Evolutionary conservation across 2,797 vertebrate genomes (phyloP).

Genomic region (Pelodytes ibericus): DNA sequence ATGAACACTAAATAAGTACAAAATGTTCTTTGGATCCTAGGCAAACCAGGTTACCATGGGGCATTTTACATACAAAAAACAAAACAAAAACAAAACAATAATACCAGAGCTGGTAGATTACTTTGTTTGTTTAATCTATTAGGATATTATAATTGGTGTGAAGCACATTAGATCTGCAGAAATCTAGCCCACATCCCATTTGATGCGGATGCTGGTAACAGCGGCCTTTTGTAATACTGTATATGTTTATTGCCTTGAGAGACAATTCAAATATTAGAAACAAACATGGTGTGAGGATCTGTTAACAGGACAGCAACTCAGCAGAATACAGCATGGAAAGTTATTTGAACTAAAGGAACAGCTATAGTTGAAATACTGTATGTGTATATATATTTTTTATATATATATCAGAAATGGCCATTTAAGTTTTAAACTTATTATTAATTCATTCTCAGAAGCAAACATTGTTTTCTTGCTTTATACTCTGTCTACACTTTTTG

Average conservation of each 20-base stretch:
- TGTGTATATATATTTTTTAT: neutral
- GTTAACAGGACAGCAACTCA: neutral
- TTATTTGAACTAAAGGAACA: neutral
- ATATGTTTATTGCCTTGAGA: neutral
- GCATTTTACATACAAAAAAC: too few species aligned
- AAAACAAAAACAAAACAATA: neutral
- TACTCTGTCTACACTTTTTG: too few species aligned
- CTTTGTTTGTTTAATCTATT: neutral
- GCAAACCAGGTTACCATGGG: too few species aligned
- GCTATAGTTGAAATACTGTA: neutral
- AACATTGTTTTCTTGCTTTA: too few species aligned
- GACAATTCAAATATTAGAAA: neutral
- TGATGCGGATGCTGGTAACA: neutral
- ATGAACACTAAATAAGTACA: too few species aligned
- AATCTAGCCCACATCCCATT: neutral
- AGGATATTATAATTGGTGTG: neutral
- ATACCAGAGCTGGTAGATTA: neutral
- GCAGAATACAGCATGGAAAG: too few species aligned
- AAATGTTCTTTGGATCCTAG: too few species aligned
- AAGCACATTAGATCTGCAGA: neutral
- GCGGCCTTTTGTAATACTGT: neutral
- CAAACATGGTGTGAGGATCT: neutral
- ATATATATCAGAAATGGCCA: too few species aligned
- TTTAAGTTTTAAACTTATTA: too few species aligned
- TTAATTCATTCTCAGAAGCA: too few species aligned